Conservation (phyloP, 2,797 vertebrate species). For the Galago senegalensis region DNA sequence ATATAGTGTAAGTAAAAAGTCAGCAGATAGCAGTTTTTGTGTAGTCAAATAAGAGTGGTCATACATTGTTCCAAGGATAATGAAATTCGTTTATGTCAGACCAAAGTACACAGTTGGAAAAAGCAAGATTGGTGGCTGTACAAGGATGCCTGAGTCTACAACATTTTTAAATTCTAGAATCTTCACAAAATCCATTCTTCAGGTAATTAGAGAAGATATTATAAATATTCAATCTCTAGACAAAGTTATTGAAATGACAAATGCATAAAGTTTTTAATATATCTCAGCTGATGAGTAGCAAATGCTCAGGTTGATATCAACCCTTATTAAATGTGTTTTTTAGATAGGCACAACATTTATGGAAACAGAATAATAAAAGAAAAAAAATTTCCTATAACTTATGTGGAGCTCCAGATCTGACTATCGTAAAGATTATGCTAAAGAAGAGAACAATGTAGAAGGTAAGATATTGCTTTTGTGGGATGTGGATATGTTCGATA, state of each 20-base stretch:
- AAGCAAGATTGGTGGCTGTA: neutral
- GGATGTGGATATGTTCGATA: neutral
- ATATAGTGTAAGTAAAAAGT: rapidly evolving
- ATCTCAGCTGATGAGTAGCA: neutral
- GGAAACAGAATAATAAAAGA: neutral
- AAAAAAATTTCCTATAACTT: neutral
- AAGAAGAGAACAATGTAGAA: neutral
- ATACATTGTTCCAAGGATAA: neutral
- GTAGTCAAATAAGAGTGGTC: neutral
- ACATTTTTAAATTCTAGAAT: neutral
- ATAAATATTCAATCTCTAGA: neutral
- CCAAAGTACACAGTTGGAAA: neutral
- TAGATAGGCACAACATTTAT: neutral
- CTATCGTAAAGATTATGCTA: neutral
- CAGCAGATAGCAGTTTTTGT: neutral
- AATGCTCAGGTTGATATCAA: neutral
- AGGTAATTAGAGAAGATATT: neutral
- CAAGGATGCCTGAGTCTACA: neutral
- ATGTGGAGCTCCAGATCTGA: neutral
- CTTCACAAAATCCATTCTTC: neutral
- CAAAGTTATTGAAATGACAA: neutral
- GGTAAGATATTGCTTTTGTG: neutral
- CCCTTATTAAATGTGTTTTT: neutral
- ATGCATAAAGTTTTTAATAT: neutral
- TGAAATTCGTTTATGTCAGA: neutral